Conservation (phyloP, 1,140 invertebrate genomes). For the Dendroctonus ponderosae region DNA sequence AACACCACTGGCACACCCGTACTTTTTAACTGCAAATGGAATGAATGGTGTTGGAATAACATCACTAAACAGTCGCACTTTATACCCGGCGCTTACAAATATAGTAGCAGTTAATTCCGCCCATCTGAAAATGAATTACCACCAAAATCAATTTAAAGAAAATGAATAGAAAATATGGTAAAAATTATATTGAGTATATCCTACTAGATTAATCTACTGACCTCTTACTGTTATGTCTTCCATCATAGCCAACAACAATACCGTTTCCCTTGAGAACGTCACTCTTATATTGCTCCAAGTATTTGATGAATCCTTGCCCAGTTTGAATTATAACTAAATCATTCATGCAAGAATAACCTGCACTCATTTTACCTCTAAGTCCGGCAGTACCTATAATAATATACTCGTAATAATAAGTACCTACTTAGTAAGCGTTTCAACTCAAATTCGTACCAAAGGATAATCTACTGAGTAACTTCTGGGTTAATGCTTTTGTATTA, state of each 20-base stretch:
- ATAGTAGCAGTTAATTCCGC: constrained; percentile 85
- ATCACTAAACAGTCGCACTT: constrained; percentile 79
- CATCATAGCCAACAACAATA: constrained; percentile 93
- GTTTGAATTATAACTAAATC: constrained; percentile 97
- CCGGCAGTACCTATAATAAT: constrained; percentile 65
- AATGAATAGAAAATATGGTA: not conserved
- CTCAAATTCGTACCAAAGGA: constrained; percentile 55
- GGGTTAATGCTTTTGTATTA: constrained; percentile 56
- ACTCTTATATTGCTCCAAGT: constrained; percentile 62
- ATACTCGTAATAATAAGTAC: not conserved
- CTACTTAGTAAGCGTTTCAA: no score
- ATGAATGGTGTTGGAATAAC: constrained; percentile 93
- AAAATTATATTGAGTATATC: no score
- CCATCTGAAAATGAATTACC: constrained; percentile 64
- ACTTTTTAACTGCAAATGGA: constrained; percentile 73
- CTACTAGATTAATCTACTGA: constrained; percentile 45
- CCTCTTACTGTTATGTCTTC: constrained; percentile 88
- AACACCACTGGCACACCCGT: constrained; percentile 75
- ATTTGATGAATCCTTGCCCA: constrained; percentile 85
- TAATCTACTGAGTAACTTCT: constrained; percentile 61
- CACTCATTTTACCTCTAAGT: constrained; percentile 85
- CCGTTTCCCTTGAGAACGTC: constrained; percentile 61
- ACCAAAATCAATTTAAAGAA: not conserved
- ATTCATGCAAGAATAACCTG: constrained; percentile 93
- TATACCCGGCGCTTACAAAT: constrained; percentile 74